Percentiles rank a stretch among this genome's conserved stretches.
These are phyloP conservation scores for Toxonevra muliebris DNA, from an alignment of 2,888 invertebrate genomes.

Conservation along the genomic window DNA sequence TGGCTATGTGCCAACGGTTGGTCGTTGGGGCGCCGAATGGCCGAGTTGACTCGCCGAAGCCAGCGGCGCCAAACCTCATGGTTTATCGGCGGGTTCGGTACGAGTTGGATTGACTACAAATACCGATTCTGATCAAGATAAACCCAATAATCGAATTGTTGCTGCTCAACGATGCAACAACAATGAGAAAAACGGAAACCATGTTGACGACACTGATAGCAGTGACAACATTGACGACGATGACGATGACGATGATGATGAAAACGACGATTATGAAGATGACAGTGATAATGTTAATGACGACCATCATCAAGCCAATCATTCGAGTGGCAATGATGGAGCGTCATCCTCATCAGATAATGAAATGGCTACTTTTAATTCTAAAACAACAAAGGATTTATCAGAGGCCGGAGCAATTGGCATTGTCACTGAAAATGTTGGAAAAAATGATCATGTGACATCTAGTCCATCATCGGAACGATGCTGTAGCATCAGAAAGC, in stretches of 20 bases:
- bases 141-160: conserved; percentile 45
- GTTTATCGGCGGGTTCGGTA: conserved; percentile 58
- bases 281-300: conserved; percentile 31
- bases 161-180: conserved; percentile 26
- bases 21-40: conserved; percentile 94
- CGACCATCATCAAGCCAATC: not conserved
- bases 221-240: conserved; percentile 43
- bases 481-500: conserved; percentile 56
- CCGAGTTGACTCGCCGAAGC: conserved; percentile 94
- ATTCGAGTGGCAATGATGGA: conserved; percentile 1
- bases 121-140: conserved; percentile 52
- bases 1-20: conserved; percentile 80
- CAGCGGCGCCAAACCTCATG: conserved; percentile 60
- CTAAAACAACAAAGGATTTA: conserved; percentile 16
- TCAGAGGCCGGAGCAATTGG: conserved; percentile 32
- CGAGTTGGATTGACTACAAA: conserved; percentile 64
- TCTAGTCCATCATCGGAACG: conserved; percentile 59
- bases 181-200: conserved; percentile 36
- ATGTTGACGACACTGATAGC: conserved; percentile 36
- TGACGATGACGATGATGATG: conserved; percentile 40
- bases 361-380: conserved; percentile 8
- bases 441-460: conserved; percentile 54
- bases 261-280: conserved; percentile 38
- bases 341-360: conserved; percentile 22
- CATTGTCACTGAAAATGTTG: conserved; percentile 30